Evolutionary conservation across 2,888 invertebrate genomes (phyloP), one percentile per base, ranked within the genome.

Genomic region (Pegoplata infirma): DNA sequence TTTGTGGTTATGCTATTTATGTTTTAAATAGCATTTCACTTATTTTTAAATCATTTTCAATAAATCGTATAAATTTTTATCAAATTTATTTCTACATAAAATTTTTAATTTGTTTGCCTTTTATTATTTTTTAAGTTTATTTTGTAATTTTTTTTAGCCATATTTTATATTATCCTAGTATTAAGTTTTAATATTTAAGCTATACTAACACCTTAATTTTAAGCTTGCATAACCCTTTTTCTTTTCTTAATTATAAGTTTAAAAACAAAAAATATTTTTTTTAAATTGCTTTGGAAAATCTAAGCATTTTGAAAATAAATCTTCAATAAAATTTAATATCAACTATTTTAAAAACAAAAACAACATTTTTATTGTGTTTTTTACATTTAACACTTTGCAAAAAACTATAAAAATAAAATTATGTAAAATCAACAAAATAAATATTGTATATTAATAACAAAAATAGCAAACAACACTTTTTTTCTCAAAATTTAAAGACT

Each of bases 101-200:
- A 53, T 44, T 68, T 63, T 73, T 61, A 71, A 67, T 75, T 25
- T 75, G 67, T 75, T 67, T 78, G 19, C 10, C 46, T 72, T 69
- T 61, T 67, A 12, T 40, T 49, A 53, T 28, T 55, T 47, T 67
- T 49, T 66, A 78, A 74, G 66, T 58, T 67, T 36, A 58, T 61
- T 36, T 76, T 61, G 53, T 69, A 61, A 69, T 55, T 32, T 25
- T 44, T 59, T 66, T 79, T 72, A 67, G 75, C 69, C 78, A 74
- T 71, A 71, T 40, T 59, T 69, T 69, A 55, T 40, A 61, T 28
- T 32, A 67, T 21, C n/a, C 3, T 77, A 72, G 49, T 6, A 44
- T 46, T 76, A 77, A 74, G 64, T 74, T 78, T 56, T 71, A 75
- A 40, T 25, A 21, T 53, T n/a, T 75, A 72, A 56, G 51, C 58